Evolutionary conservation across 2,797 vertebrate genomes (phyloP).

Genomic region (Brachyalestes nurse): DNA sequence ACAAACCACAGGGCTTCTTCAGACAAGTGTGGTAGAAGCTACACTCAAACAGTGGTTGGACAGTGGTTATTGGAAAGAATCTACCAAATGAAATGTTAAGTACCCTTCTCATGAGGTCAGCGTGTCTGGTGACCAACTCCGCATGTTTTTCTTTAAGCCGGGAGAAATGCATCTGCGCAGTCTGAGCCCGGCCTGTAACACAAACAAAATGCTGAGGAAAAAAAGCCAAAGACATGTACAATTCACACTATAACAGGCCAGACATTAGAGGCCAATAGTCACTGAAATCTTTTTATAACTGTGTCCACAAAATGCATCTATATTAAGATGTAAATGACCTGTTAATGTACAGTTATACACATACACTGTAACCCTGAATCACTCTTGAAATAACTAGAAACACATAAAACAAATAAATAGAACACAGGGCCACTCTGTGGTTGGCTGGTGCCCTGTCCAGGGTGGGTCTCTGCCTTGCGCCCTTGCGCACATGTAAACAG

Average conservation of each 20-base stretch:
- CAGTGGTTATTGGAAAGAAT: not conserved
- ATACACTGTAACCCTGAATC: no score
- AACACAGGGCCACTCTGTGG: no score
- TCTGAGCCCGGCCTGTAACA: conserved; percentile 86
- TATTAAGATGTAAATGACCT: no score
- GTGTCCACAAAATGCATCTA: no score
- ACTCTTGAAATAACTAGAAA: no score
- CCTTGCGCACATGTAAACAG: no score
- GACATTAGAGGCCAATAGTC: no score
- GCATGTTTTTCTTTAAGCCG: conserved; percentile 97
- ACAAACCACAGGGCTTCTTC: not conserved
- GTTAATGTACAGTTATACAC: no score
- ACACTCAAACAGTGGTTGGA: not conserved
- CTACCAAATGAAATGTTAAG: not conserved
- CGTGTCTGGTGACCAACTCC: conserved; percentile 91
- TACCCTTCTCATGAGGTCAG: conserved; percentile 93
- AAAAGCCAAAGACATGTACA: not conserved
- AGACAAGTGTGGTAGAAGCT: not conserved
- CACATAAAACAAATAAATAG: no score
- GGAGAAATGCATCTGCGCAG: conserved; percentile 88
- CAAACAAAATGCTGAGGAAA: conserved; percentile 6
- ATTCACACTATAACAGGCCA: not conserved
- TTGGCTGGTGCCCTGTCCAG: no score
- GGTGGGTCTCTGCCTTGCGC: no score
- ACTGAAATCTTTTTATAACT: no score